A percentile compares a stretch with the other conserved stretches of the same genome.
Evolutionary conservation across 2,888 invertebrate species (phyloP).

Genomic region (Chaitophorus viminalis): DNA sequence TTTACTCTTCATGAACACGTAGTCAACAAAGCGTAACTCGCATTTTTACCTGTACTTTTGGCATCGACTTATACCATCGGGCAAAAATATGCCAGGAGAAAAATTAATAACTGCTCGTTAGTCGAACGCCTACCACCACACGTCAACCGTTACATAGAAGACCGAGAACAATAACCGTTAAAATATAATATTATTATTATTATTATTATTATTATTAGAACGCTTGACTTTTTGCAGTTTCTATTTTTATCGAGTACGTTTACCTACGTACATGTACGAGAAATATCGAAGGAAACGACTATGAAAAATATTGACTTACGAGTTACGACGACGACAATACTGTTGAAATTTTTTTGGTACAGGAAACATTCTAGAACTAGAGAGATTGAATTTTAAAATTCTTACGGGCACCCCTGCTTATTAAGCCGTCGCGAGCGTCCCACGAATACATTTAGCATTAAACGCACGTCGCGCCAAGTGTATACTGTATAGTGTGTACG

Average conservation of each 20-base stretch:
- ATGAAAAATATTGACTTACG: neutral
- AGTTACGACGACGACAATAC: neutral
- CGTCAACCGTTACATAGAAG: neutral
- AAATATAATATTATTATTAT: neutral
- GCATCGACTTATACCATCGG: neutral
- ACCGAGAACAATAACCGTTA: slow-evolving; percentile 32
- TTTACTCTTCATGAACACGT: neutral
- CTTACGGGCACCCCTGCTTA: neutral
- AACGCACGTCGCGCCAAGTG: slow-evolving; percentile 16
- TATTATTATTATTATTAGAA: too few species aligned
- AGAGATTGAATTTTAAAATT: slow-evolving; percentile 19
- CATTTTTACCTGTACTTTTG: slow-evolving; percentile 52
- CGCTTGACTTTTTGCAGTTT: neutral
- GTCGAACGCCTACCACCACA: slow-evolving; percentile 19
- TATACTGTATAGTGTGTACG: slow-evolving; percentile 13
- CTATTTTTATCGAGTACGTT: slow-evolving; percentile 25
- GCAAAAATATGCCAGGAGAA: slow-evolving; percentile 25
- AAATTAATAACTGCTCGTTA: slow-evolving; percentile 46
- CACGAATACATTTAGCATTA: slow-evolving; percentile 20
- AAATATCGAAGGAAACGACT: neutral
- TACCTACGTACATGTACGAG: too few species aligned
- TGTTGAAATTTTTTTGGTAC: neutral
- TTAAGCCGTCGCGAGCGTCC: neutral
- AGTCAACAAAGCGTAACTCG: slow-evolving; percentile 4
- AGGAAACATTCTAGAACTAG: neutral